phyloP scores from a whole-genome alignment of 2,888 invertebrate genomes.

The Parascotia fuliginaria region DNA sequence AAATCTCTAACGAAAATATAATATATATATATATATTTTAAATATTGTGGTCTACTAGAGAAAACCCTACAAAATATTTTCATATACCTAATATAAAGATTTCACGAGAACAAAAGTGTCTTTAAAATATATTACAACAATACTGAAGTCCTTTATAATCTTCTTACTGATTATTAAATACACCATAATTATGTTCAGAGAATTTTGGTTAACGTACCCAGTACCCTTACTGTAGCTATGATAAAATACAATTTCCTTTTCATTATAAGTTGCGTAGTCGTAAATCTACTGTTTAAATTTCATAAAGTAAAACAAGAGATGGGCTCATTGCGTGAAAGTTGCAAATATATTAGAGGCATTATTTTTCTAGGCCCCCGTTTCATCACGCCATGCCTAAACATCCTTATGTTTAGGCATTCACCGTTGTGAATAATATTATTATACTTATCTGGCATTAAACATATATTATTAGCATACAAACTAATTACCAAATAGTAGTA shows the following conservation, averaged over 20 bases:
- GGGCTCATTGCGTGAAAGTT: constrained; percentile 38
- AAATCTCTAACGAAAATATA: no score
- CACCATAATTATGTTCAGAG: constrained; percentile 1
- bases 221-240: constrained; percentile 20
- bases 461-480: background rate
- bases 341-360: constrained; percentile 36
- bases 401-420: no score
- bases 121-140: no score
- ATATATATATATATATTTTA: no score
- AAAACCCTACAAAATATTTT: no score
- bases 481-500: background rate
- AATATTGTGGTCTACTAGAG: no score
- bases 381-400: constrained; percentile 22
- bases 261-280: constrained; percentile 35
- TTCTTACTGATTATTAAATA: background rate
- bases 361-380: constrained; percentile 33
- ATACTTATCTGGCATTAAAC: no score
- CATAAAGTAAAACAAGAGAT: constrained; percentile 38
- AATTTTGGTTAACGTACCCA: constrained; percentile 16
- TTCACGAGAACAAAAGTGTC: no score
- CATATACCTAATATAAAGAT: no score
- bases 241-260: constrained; percentile 29
- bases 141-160: background rate
- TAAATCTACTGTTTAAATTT: constrained; percentile 41
- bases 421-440: no score